phyloP scores from a whole-genome alignment of 2,113 vertebrate genomes.

The Laticauda colubrina region DNA sequence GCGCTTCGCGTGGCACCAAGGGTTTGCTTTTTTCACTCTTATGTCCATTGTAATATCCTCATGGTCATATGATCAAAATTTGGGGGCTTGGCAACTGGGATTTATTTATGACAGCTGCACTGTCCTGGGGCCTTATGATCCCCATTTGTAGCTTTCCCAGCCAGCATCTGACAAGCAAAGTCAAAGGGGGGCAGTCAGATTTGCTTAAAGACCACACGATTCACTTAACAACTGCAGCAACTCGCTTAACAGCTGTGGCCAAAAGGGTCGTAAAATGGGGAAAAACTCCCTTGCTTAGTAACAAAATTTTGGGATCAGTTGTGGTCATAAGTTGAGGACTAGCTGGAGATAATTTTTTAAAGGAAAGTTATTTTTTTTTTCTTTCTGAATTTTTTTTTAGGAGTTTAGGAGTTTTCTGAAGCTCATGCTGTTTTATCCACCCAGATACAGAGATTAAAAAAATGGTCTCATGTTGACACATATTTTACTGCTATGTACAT shows the following conservation, averaged over 20 bases:
- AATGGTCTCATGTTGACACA: background rate
- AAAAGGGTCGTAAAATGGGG: background rate
- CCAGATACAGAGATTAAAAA: background rate
- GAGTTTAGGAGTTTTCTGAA: background rate
- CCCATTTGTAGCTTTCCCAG: background rate
- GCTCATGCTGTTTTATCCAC: background rate
- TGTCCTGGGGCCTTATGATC: background rate
- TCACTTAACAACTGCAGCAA: background rate
- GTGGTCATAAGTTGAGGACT: background rate
- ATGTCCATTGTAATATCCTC: background rate
- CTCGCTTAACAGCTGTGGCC: background rate
- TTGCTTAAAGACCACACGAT: background rate
- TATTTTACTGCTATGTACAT: constrained; percentile 11
- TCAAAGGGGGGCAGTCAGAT: background rate
- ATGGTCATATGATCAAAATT: background rate
- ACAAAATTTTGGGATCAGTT: background rate
- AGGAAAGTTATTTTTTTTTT: background rate
- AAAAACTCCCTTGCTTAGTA: background rate
- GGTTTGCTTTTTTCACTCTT: background rate
- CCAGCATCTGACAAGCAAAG: background rate
- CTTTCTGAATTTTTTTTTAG: background rate
- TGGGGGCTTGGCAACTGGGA: background rate
- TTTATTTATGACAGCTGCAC: background rate
- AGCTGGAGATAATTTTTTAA: background rate
- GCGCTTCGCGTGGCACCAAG: no score